Base-by-base conservation (phyloP, 1,140 invertebrate species). In the Zaprionus nigranus region DNA sequence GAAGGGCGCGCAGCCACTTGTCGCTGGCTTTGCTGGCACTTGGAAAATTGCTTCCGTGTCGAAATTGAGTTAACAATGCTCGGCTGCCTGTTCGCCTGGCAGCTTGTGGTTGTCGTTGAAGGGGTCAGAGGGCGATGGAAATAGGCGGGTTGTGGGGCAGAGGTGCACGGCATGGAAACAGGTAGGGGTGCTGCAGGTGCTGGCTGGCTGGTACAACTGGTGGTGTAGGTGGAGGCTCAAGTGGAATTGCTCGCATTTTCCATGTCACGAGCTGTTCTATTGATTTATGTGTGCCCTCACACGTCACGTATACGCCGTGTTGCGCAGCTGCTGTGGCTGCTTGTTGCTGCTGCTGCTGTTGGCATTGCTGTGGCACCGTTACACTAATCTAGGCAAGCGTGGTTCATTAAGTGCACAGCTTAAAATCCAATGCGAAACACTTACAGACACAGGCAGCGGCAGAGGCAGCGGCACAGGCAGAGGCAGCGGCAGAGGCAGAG, bases 401-500 rank as follows among this genome's bases (percentile, higher is more conserved):
- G 61, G 64, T 66, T 74, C 85, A 76, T 84, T 88, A 87, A 88
- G 84, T 81, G 84, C 87, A 57, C 38, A 63, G 84, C 84, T 88
- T 88, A 81, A 78, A 87, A 83, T 81, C 74, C 81, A 88, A 88
- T 88, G 80, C 71, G 81, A 84, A 81, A 83, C 84, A 87, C 84
- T 88, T 88, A 68, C 84, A 59, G n/a, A 34, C 9, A 34, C 30
- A 11, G 30, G 9, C 60, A 59, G 51, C 53, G 68, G 58, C 60
- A 61, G 57, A 67, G 66, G 28, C 60, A 59, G 49, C 53, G 30
- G 9, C 60, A 61, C 54, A 64, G 66, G 12, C 12, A 9, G 36
- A 11, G 9, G 3, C 60, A 60, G 51, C 36, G 69, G 13, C 12
- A 13, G 36, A 3, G 11, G 36, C 36, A 12, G 36, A 15, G 30